Evolutionary conservation across 2,113 vertebrate genomes (phyloP), one percentile per base, ranked within the genome.

Genomic region (Macrotis lagotis): DNA sequence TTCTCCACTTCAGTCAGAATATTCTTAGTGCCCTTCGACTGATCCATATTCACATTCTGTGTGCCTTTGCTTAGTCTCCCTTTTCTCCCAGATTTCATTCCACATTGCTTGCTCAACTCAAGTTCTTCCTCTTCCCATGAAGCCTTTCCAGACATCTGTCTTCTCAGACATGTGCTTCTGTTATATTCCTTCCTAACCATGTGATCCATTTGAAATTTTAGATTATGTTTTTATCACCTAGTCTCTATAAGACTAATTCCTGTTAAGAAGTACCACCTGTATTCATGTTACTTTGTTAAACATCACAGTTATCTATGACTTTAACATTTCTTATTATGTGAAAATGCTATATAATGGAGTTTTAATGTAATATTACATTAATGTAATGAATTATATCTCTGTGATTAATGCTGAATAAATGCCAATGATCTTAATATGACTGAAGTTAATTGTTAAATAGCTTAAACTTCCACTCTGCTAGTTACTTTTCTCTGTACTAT

Each of bases 361-460:
- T 44, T 83, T 83, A n/a, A 74, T 74, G 37, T 74, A 74, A 22
- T 74, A 74, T 74, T 74, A 74, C 14, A 8, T 16, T n/a, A 22
- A 7, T n/a, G 16, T 74, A 74, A 74, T 74, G 66, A 74, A n/a
- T 74, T 74, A 74, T 74, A 91, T 66, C 25, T 3, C 91, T 92
- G 59, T 95, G 25, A n/a, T 90, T 50, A 96, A 0, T 96, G 11
- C 55, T 95, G 50, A 92, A 7, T 96, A 95, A 94, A 96, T 94
- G 53, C 37, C n/a, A 95, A 1, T 49, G 22, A 97, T 25, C 53
- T 92, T 48, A 94, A 59, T 92, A 93, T 25, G 93, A 50, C 50
- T 94, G 37, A 53, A 95, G 53, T 92, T 74, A 93, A 48, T 92
- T 94, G 48, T 92, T 91, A 51, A 83, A 19, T 91, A 91, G 3